Base-by-base conservation (phyloP, 2,113 vertebrate species). In the Hemiscyllium ocellatum region DNA sequence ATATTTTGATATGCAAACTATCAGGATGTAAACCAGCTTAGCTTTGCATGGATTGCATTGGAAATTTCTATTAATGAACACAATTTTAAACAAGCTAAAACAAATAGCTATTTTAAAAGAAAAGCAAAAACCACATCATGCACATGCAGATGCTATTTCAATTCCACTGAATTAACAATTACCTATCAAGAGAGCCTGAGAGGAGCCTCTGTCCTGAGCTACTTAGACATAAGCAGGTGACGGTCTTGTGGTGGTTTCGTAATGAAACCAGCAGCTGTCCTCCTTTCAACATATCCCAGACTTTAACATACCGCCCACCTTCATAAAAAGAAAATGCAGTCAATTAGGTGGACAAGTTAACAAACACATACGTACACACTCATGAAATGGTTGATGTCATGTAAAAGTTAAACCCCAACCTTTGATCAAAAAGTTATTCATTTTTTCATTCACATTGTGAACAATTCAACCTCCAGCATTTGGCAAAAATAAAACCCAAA, bases 181-280 rank as follows among this genome's bases (percentile, higher is more conserved):
- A 99, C 99, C 99, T 98, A 97, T 99, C 99, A 96, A 99, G 96
- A 33, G 99, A 99, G 61, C 98, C 99, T 37, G 99, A 99, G 85
- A 99, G 97, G 50, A 99, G 97, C 95, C 99, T 98, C 96, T 99
- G 98, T n/a, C 98, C 98, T 4, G 98, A 98, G 96, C 98, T 98
- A 97, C 98, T 98, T 96, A 99, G 97, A 97, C 98, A 98, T 95
- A 99, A 97, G 96, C 98, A 98, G 0, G 99, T 99, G 95, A 99
- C 98, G 0, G 99, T 99, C 97, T 99, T 99, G 97, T 99, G 99
- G 96, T 99, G 99, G 97, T 99, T 99, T 97, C 97, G 99, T 97
- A 99, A 97, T 65, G 99, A 99, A 89, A 99, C 98, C 2, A 99
- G 97, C 70, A 98, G 97, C 50, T 99, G 99, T 65, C 99, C 99